phyloP scores from a whole-genome alignment of 2,888 invertebrate genomes.

The Drosophila koepferae region DNA sequence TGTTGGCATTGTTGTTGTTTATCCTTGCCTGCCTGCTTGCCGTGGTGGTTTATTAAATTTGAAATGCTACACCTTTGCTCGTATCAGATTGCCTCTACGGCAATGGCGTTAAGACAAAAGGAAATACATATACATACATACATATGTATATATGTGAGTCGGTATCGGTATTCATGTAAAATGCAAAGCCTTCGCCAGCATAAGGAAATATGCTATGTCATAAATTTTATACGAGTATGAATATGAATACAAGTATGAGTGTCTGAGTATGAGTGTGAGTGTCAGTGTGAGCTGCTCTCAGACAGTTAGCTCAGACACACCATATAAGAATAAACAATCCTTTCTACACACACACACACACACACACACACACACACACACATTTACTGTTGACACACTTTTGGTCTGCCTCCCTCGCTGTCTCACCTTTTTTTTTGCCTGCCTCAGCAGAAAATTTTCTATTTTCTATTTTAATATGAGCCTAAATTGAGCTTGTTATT shows the following conservation, averaged over 20 bases:
- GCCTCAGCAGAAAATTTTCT: constrained; percentile 65
- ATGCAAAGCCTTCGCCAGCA: constrained; percentile 68
- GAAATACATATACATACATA: constrained; percentile 19
- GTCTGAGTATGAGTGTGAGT: constrained; percentile 24
- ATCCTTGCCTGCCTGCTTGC: constrained; percentile 28
- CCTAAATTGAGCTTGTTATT: constrained; percentile 78
- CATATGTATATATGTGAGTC: constrained; percentile 9
- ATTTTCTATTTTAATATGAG: constrained; percentile 74
- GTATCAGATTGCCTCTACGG: constrained; percentile 67
- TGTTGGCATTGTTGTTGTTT: constrained; percentile 21
- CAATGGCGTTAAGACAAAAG: constrained; percentile 70
- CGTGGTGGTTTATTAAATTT: constrained; percentile 73
- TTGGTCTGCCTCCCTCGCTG: constrained; percentile 25
- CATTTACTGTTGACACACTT: constrained; percentile 69
- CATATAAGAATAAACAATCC: constrained; percentile 65
- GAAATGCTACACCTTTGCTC: constrained; percentile 75
- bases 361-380: constrained; percentile 28
- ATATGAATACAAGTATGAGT: constrained; percentile 37
- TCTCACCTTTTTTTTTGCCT: constrained; percentile 50
- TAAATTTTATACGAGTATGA: constrained; percentile 70
- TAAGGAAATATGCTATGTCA: constrained; percentile 76
- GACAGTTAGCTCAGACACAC: constrained; percentile 44
- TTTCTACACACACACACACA: constrained; percentile 41
- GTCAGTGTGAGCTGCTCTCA: constrained; percentile 25
- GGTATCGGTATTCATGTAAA: constrained; percentile 67